phyloP scores from a whole-genome alignment of 2,888 invertebrate species.

The Trachelus tabidus region DNA sequence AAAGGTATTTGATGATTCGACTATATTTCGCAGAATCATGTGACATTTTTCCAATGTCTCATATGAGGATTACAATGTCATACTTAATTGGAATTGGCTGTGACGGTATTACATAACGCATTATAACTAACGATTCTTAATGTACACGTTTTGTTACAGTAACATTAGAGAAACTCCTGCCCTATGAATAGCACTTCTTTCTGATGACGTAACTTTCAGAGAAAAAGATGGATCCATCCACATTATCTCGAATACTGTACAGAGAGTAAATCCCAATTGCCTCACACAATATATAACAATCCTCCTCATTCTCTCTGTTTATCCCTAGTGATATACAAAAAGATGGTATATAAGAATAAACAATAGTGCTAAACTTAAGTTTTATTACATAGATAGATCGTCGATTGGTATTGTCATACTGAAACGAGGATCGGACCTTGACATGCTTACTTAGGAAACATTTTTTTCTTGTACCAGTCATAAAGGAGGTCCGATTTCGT shows the following conservation, averaged over 20 bases:
- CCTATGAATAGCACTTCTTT: constrained; percentile 27
- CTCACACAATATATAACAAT: constrained; percentile 23
- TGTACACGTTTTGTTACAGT: constrained; percentile 30
- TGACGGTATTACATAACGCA: constrained; percentile 25
- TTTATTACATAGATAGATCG: constrained; percentile 35
- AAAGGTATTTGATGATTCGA: constrained; percentile 26
- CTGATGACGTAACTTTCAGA: background rate
- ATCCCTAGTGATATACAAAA: constrained; percentile 37
- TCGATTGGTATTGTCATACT: constrained; percentile 44
- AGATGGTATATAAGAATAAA: constrained; percentile 37
- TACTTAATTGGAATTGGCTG: constrained; percentile 18
- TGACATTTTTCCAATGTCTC: constrained; percentile 33
- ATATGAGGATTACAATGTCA: constrained; percentile 27
- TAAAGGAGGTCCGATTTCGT: background rate
- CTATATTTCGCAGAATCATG: constrained; percentile 38
- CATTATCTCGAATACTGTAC: background rate
- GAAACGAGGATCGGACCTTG: constrained; percentile 7
- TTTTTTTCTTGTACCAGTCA: background rate
- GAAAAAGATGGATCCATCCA: background rate
- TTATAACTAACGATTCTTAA: constrained; percentile 29
- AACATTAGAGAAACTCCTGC: constrained; percentile 31
- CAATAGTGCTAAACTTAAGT: constrained; percentile 32
- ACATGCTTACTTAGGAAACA: background rate
- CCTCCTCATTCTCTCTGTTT: constrained; percentile 20
- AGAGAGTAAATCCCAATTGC: constrained; percentile 10